A percentile compares a stretch with the other conserved stretches of the same genome.
Conservation (phyloP, 2,797 vertebrate genomes). For the Sebastes itinus region DNA sequence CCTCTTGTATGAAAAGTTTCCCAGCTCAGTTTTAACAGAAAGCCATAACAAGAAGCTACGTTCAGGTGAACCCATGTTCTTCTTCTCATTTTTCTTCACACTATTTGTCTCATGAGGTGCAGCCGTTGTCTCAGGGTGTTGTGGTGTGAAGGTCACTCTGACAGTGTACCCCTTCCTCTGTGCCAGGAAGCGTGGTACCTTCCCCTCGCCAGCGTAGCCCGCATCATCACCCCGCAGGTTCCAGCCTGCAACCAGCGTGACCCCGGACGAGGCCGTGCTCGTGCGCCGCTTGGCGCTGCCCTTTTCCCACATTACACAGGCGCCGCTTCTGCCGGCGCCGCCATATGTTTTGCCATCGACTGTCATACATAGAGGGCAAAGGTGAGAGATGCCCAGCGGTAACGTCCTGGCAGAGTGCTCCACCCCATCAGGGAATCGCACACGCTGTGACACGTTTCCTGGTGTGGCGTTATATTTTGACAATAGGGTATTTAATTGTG, state of each 20-base stretch:
- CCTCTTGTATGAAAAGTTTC: background rate
- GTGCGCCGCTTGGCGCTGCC: constrained; percentile 31
- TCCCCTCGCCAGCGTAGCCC: constrained; percentile 5
- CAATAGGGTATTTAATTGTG: constrained; percentile 21
- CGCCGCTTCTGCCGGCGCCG: constrained; percentile 10
- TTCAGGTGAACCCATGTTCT: background rate
- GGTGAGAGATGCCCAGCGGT: constrained; percentile 62
- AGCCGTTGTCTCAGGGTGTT: constrained; percentile 30
- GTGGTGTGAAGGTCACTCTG: constrained; percentile 76
- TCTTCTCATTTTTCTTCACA: background rate
- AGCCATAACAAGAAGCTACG: background rate
- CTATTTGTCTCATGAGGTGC: constrained; percentile 8
- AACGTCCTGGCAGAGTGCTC: constrained; percentile 55
- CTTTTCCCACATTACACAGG: constrained; percentile 33
- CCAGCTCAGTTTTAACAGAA: background rate
- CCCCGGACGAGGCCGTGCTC: constrained; percentile 37
- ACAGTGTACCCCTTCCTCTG: constrained; percentile 30
- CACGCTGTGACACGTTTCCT: constrained; percentile 47
- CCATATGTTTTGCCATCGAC: constrained; percentile 60
- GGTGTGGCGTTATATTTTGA: constrained; percentile 39
- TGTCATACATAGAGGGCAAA: constrained; percentile 61
- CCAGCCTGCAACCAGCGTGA: constrained; percentile 41
- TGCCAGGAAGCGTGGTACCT: constrained; percentile 2
- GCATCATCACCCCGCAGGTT: constrained; percentile 41
- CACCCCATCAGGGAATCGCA: constrained; percentile 58